These are phyloP conservation scores for Brevimyrus niger DNA, from an alignment of 2,113 vertebrate species.

Conservation along the genomic window DNA sequence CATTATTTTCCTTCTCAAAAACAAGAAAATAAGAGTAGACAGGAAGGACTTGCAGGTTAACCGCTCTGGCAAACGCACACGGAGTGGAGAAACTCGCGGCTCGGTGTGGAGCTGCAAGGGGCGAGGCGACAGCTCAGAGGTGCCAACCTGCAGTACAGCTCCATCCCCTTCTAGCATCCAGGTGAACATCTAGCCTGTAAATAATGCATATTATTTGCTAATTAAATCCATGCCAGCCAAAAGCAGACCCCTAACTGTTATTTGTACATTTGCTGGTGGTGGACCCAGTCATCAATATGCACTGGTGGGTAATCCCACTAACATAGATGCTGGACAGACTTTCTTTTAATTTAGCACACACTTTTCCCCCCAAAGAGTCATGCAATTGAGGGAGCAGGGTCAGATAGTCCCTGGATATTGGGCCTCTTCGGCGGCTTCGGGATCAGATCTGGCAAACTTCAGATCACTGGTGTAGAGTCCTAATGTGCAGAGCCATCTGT, in stretches of 20 bases:
- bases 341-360: neutral
- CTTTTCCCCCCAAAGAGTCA: neutral
- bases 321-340: neutral
- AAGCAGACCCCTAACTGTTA: neutral
- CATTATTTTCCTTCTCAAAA: neutral
- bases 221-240: neutral
- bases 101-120: neutral
- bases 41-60: conserved; percentile 16
- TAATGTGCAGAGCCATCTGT: neutral
- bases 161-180: neutral
- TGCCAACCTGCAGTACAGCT: neutral
- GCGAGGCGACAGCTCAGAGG: neutral
- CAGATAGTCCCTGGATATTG: neutral
- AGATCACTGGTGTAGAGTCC: neutral
- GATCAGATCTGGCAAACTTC: neutral
- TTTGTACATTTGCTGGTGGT: neutral
- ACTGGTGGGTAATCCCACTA: neutral
- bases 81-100: neutral
- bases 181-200: neutral
- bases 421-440: neutral
- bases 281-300: neutral
- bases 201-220: neutral
- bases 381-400: neutral
- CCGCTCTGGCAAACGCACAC: neutral
- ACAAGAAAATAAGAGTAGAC: neutral